Evolutionary conservation across 2,888 invertebrate species (phyloP).

Genomic region (Tortrix viridana): DNA sequence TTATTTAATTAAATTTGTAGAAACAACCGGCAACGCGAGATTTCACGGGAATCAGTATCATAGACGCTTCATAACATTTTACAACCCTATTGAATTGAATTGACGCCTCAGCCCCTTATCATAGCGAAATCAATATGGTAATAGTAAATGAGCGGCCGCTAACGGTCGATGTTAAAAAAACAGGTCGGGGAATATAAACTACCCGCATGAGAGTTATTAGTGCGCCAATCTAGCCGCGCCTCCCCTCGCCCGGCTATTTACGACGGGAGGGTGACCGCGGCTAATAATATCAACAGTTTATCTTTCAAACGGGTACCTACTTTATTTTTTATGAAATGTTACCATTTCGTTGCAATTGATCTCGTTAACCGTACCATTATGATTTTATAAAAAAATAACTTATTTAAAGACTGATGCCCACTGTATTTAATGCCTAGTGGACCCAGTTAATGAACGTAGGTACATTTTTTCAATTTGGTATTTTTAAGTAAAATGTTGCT

Average conservation of each 20-base stretch:
- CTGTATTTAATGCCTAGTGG: too few species aligned
- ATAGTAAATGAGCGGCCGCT: constrained; percentile 55
- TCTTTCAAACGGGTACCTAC: constrained; percentile 36
- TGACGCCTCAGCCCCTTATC: constrained; percentile 51
- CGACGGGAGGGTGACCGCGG: constrained; percentile 66
- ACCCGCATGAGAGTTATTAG: constrained; percentile 77
- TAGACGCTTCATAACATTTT: constrained; percentile 2
- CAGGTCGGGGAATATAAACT: constrained; percentile 53
- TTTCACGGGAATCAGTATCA: neutral
- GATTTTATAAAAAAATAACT: too few species aligned
- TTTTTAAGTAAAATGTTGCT: too few species aligned
- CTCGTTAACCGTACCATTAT: neutral
- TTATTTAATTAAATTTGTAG: too few species aligned
- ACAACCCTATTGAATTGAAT: constrained; percentile 1
- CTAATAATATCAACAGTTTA: constrained; percentile 62
- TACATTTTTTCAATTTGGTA: too few species aligned
- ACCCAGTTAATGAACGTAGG: too few species aligned
- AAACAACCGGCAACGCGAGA: neutral
- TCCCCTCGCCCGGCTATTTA: constrained; percentile 69
- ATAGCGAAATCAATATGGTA: constrained; percentile 71
- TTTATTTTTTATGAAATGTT: constrained; percentile 11
- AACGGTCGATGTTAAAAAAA: constrained; percentile 61
- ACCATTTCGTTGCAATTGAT: constrained; percentile 3
- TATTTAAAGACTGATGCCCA: too few species aligned
- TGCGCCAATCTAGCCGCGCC: constrained; percentile 71